Evolutionary conservation across 2,888 invertebrate species (phyloP).

Genomic region (Tethea ocularis): DNA sequence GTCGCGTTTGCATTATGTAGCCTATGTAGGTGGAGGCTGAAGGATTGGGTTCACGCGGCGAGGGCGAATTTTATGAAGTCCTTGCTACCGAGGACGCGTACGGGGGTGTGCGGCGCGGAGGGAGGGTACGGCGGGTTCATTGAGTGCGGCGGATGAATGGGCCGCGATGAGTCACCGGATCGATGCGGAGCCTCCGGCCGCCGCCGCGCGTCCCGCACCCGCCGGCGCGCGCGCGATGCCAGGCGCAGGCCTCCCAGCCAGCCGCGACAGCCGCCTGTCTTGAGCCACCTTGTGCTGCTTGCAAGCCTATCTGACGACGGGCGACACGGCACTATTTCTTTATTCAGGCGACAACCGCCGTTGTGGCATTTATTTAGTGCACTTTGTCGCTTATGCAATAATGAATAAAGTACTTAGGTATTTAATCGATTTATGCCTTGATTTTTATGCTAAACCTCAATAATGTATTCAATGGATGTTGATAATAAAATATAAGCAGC

Average conservation of each 20-base stretch:
- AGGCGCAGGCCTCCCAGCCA: slow-evolving; percentile 21
- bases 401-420: neutral
- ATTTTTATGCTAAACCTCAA: slow-evolving; percentile 8
- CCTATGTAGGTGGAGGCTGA: slow-evolving; percentile 64
- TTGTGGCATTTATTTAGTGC: neutral
- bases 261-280: neutral
- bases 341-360: slow-evolving; percentile 8
- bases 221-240: slow-evolving; percentile 34
- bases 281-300: slow-evolving; percentile 13
- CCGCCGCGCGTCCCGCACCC: slow-evolving; percentile 28
- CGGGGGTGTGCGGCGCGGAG: slow-evolving; percentile 36
- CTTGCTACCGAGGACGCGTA: slow-evolving; percentile 69
- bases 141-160: slow-evolving; percentile 81
- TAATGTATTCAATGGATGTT: neutral
- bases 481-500: neutral
- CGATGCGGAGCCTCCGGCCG: slow-evolving; percentile 56
- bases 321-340: slow-evolving; percentile 33
- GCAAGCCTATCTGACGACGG: slow-evolving; percentile 4
- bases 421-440: neutral
- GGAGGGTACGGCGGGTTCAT: slow-evolving; percentile 68
- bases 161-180: slow-evolving; percentile 79
- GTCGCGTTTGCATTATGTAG: slow-evolving; percentile 41
- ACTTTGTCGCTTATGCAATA: neutral
- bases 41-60: slow-evolving; percentile 63
- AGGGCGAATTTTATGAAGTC: slow-evolving; percentile 72